Conservation (phyloP, 2,797 vertebrate genomes). For the Xiphorhynchus erythropygius region DNA sequence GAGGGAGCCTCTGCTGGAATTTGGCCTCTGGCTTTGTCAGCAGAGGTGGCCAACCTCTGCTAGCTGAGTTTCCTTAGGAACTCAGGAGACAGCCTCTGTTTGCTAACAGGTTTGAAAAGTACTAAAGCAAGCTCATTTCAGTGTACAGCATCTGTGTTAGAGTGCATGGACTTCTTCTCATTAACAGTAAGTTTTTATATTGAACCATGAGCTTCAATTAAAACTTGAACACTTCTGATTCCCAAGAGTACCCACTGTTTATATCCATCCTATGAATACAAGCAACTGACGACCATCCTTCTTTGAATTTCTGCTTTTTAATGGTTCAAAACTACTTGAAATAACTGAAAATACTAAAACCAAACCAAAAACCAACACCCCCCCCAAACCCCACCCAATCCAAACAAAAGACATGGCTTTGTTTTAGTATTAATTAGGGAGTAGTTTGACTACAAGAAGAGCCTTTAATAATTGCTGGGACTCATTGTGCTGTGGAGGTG, state of each 20-base stretch:
- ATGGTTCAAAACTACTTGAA: background rate
- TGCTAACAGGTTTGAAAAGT: background rate
- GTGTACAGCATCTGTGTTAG: background rate
- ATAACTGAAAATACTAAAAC: background rate
- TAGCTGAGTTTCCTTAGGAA: background rate
- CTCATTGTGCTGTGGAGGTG: background rate
- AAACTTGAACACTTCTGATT: background rate
- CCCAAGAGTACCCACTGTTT: background rate
- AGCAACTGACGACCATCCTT: background rate
- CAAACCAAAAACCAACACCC: rapidly evolving
- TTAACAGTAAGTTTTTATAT: background rate
- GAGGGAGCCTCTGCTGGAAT: background rate
- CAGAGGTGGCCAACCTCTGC: background rate
- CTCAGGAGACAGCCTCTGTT: background rate
- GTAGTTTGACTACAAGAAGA: background rate
- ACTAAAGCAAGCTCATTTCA: background rate
- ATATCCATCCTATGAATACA: background rate
- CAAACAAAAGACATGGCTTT: background rate
- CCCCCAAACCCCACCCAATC: background rate
- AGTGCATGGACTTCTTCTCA: background rate
- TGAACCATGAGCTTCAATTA: background rate
- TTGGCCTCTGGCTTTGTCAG: background rate
- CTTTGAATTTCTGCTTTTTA: background rate
- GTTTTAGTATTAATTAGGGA: background rate
- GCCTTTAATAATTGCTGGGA: background rate